Evolutionary conservation across 2,113 vertebrate species (phyloP).

Genomic region (Leiothrix lutea): DNA sequence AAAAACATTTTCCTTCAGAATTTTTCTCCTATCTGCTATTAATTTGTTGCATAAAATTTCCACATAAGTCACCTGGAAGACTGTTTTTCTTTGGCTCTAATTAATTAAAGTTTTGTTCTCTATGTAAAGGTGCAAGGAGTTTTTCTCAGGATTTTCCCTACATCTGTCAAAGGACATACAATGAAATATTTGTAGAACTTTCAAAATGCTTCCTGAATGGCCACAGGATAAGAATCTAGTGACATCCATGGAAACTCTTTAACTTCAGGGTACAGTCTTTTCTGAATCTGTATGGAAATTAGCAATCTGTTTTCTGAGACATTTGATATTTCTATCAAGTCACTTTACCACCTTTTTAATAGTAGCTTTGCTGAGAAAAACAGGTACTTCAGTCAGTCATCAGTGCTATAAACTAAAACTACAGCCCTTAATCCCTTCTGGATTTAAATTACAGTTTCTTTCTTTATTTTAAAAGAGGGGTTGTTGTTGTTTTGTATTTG

Average conservation of each 20-base stretch:
- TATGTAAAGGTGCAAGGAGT: neutral
- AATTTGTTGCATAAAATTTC: neutral
- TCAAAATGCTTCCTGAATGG: neutral
- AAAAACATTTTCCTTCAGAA: neutral
- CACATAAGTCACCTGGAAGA: fast-evolving
- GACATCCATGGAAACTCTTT: neutral
- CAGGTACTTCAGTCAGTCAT: neutral
- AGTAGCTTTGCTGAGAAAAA: neutral
- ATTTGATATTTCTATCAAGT: neutral
- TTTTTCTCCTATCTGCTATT: neutral
- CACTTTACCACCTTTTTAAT: neutral
- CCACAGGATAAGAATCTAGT: neutral
- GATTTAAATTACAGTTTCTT: neutral
- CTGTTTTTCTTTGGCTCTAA: neutral
- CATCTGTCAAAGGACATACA: neutral
- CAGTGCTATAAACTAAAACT: neutral
- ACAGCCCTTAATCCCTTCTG: neutral
- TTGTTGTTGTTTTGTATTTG: neutral
- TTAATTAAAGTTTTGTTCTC: neutral
- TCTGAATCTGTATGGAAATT: neutral
- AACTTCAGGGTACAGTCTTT: neutral
- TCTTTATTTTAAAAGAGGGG: neutral
- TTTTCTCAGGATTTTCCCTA: neutral
- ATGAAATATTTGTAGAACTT: neutral
- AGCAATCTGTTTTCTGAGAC: neutral